Evolutionary conservation across 2,113 vertebrate genomes (phyloP), one percentile per base, ranked within the genome.

Genomic region (Cryptotis parvus): DNA sequence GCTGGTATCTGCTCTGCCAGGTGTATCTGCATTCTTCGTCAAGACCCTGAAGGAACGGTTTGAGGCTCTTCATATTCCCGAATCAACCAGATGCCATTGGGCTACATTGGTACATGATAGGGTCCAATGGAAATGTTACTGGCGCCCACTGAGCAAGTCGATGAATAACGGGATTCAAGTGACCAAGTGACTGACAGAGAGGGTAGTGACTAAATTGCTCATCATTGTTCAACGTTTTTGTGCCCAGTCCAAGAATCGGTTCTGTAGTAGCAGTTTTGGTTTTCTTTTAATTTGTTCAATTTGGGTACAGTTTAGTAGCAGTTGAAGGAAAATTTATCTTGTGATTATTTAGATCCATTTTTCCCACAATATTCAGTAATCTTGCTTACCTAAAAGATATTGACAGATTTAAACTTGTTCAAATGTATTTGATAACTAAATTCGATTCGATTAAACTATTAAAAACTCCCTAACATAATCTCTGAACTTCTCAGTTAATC

Each of bases 381-480:
- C 35, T 52, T 58, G 0, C 41, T 89, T 90, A 83, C 24, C 58
- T 80, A 58, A 66, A 39, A 70, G 3, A 31, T 66, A 86, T 89
- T 83, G 65, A 66, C 49, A 14, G 31, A 85, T 69, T 43, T 84
- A 45, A 78, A 90, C 58, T 84, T 79, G 41, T 94, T 78, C 14
- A 75, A 37, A 93, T 91, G 14, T 85, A 16, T 79, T 89, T 55
- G 90, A 4, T 84, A 2, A 45, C 84, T 80, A 89, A 83, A 52
- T 68, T 92, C 63, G 41, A 41, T 83, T 11, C 58, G n/a, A n/a
- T n/a, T n/a, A n/a, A n/a, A 72, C 86, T 75, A 68, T 52, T 79
- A 52, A 33, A 76, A 77, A 55, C 74, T 69, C 24, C 18, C 3
- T 69, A 12, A 29, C 11, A n/a, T 70, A 87, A 58, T 91, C 39